A percentile compares a stretch with the other conserved stretches of the same genome.
These are phyloP conservation scores for Muscidifurax raptorellus DNA, from an alignment of 1,140 invertebrate species.

Conservation along the genomic window DNA sequence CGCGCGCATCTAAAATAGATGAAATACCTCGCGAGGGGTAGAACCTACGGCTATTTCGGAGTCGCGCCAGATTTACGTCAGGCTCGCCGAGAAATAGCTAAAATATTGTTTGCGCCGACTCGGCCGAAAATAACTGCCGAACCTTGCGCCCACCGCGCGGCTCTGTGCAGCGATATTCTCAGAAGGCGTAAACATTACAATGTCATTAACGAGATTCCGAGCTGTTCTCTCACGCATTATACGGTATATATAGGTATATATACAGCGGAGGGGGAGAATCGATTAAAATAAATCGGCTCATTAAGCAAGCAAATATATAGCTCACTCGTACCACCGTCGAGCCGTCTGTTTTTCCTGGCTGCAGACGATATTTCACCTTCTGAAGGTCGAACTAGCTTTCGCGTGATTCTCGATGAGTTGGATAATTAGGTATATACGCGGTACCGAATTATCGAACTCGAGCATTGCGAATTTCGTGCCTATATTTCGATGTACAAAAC, in stretches of 20 bases:
- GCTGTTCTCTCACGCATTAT: not conserved
- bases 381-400: not conserved
- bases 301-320: not conserved
- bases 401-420: not conserved
- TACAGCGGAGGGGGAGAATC: no score
- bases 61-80: slow-evolving; percentile 59
- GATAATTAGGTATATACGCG: not conserved
- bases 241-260: no score
- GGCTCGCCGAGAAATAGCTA: slow-evolving; percentile 56
- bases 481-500: no score
- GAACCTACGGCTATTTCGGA: slow-evolving; percentile 60
- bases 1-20: no score
- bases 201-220: slow-evolving; percentile 39
- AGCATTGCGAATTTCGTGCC: no score
- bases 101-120: slow-evolving; percentile 60
- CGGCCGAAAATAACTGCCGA: slow-evolving; percentile 60
- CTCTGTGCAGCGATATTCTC: slow-evolving; percentile 1
- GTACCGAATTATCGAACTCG: no score
- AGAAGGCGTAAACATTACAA: slow-evolving; percentile 35
- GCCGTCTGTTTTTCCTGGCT: no score
- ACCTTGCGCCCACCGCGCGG: not conserved
- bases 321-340: not conserved
- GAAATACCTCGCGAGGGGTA: no score
- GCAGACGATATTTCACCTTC: not conserved
- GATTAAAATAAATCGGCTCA: not conserved